Conservation (phyloP, 2,113 vertebrate species). For the Xenopus tropicalis region UCB_Xtro_10.0 CM004449.2:18212501-18213000, state of each 20-base stretch:
- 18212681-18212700: not conserved
- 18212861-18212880: slow-evolving; percentile 10
- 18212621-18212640: too few species aligned
- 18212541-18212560: too few species aligned
- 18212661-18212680: too few species aligned
- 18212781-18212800: slow-evolving; percentile 3
- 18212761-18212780: not conserved
- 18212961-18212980: too few species aligned
- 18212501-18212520: too few species aligned
- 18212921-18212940: not conserved
- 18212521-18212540: too few species aligned
- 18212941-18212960: too few species aligned
- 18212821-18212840: slow-evolving; percentile 32
- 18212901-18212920: not conserved
- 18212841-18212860: slow-evolving; percentile 29
- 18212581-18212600: too few species aligned
- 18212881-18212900: slow-evolving; percentile 3
- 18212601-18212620: too few species aligned
- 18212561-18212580: too few species aligned
- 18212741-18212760: not conserved
- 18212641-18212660: too few species aligned
- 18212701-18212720: not conserved
- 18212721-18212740: not conserved
- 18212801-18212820: slow-evolving; percentile 24
- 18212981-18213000: too few species aligned